Conservation (phyloP, 2,797 vertebrate genomes). For the Pangasius macronema region DNA sequence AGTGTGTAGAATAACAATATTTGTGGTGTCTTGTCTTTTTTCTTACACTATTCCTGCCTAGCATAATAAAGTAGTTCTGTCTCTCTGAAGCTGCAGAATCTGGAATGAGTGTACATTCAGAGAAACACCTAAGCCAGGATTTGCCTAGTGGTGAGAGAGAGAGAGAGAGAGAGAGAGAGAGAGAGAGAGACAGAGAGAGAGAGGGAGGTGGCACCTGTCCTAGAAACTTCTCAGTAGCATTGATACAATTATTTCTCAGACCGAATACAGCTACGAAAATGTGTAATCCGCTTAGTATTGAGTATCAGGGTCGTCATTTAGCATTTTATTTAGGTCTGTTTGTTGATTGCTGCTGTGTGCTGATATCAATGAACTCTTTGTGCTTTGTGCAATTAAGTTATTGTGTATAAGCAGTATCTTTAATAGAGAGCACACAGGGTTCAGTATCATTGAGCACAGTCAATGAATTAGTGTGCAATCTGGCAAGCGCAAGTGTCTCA, state of each 20-base stretch:
- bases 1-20: not conserved
- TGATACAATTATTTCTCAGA: not conserved
- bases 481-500: not conserved
- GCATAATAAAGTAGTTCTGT: not conserved
- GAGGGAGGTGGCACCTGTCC: slow-evolving; percentile 15
- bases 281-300: not conserved
- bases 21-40: not conserved
- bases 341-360: not conserved
- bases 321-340: not conserved
- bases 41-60: not conserved
- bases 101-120: not conserved
- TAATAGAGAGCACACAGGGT: not conserved
- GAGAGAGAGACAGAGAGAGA: not conserved
- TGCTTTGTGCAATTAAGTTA: not conserved
- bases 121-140: slow-evolving; percentile 40
- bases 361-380: not conserved
- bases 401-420: not conserved
- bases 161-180: not conserved
- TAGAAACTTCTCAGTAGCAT: not conserved
- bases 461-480: not conserved
- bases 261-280: not conserved
- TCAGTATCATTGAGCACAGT: not conserved
- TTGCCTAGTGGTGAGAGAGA: slow-evolving; percentile 25
- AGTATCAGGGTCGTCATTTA: not conserved
- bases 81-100: not conserved